These are phyloP conservation scores for Agrypnus murinus DNA, from an alignment of 2,888 invertebrate genomes.

Conservation along the genomic window DNA sequence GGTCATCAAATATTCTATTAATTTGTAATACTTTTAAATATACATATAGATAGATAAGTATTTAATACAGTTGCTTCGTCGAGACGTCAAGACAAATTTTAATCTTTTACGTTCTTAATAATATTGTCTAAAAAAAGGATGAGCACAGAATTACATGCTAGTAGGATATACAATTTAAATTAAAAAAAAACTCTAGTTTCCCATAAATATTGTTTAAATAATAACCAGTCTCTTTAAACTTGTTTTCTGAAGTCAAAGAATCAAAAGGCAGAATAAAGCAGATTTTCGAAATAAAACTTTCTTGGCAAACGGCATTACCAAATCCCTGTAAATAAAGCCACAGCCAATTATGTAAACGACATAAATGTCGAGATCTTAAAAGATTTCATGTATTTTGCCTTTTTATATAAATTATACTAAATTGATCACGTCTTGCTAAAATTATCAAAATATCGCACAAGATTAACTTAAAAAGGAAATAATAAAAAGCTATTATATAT, in stretches of 20 bases:
- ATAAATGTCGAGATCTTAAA: constrained; percentile 8
- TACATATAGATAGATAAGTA: constrained; percentile 10
- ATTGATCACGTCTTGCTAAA: constrained; percentile 24
- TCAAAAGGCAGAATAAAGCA: not conserved
- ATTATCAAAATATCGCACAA: constrained; percentile 22
- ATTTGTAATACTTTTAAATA: constrained; percentile 1
- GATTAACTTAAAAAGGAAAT: constrained; percentile 5
- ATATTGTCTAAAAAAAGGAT: constrained; percentile 18
- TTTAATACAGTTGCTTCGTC: too few relatives aligned
- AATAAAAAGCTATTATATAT: constrained; percentile 23
- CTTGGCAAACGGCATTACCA: not conserved
- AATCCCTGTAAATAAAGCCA: constrained; percentile 33
- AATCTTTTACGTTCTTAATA: not conserved
- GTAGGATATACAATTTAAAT: not conserved
- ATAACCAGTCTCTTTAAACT: not conserved
- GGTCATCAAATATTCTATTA: constrained; percentile 16
- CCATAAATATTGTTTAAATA: not conserved
- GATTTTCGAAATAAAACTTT: too few relatives aligned
- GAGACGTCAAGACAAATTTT: too few relatives aligned
- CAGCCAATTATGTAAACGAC: constrained; percentile 39
- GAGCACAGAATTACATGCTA: constrained; percentile 3
- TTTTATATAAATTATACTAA: not conserved
- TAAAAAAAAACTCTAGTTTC: not conserved
- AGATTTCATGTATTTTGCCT: not conserved
- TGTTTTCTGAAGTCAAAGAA: not conserved